Base-by-base conservation (phyloP, 2,797 vertebrate genomes). In the Buceros bicornis region DNA sequence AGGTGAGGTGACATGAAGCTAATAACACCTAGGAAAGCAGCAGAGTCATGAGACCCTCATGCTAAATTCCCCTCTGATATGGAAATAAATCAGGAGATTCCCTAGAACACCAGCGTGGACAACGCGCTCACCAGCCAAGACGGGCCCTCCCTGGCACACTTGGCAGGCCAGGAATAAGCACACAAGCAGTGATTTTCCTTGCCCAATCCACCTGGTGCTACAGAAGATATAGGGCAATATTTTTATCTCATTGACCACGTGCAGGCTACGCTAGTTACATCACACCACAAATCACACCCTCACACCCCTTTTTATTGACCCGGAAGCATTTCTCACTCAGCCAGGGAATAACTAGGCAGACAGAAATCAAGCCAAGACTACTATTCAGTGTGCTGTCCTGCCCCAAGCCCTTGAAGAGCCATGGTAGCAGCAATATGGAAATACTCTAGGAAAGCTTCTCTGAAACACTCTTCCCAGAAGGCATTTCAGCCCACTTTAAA, bases 291-390 rank as follows among this genome's bases (percentile, higher is more conserved):
- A 58, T 57, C 54, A 78, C 31, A 37, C 57, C 64, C 31, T 37
- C 33, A 61, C 29, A 71, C 8, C 12, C 19, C 21, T 77, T 65
- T 15, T 2, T 54, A 35, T 66, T 0, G 0, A 62, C 28, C 35
- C 51, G n/a, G 21, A 87, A 45, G 17, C 31, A 67, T 50, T 84
- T 72, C 25, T 66, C 57, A 89, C 19, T 18, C 28, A 74, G 57
- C 2, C 48, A 73, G 47, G 51, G 16, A 85, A 70, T 33, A 66
- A 73, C 35, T 25, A 65, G 20, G 22, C 22, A 58, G 22, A 31
- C 24, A 82, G 31, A 71, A 89, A 66, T 12, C 0, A 0, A 92
- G 26, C 40, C 53, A 84, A n/a, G 25, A 74, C 6, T 69, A 48
- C 11, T 37, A 12, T 20, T 64, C 47, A 47, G 6, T 43, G 45